Percentiles rank a stretch among this genome's conserved stretches.
Evolutionary conservation across 2,888 invertebrate genomes (phyloP).

Genomic region (Candidula unifasciata): DNA sequence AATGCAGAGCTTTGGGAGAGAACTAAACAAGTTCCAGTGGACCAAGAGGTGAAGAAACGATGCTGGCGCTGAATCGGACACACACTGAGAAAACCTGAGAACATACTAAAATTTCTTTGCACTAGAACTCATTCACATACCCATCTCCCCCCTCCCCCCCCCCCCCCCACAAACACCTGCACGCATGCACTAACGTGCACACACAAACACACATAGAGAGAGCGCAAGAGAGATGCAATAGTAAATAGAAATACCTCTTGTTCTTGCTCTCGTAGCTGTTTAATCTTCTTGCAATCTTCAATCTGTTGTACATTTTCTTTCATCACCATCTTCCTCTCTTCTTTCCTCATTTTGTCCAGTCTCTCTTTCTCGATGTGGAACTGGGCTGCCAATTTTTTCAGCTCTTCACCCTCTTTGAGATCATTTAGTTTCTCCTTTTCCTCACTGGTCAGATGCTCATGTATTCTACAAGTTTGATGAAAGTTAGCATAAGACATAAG

Average conservation of each 20-base stretch:
- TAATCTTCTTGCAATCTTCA: conserved; percentile 69
- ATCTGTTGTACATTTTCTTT: conserved; percentile 75
- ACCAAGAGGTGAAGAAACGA: too few relatives aligned
- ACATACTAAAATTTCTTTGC: too few relatives aligned
- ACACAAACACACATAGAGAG: too few relatives aligned
- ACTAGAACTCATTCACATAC: too few relatives aligned
- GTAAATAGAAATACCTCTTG: conserved; percentile 73
- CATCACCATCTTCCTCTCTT: conserved; percentile 70
- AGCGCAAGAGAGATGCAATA: too few relatives aligned
- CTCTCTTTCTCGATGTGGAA: conserved; percentile 73
- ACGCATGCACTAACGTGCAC: too few relatives aligned
- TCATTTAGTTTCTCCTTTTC: conserved; percentile 64
- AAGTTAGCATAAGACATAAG: neutral
- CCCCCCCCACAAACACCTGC: too few relatives aligned
- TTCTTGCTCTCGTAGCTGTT: conserved; percentile 69
- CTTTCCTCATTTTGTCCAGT: conserved; percentile 69
- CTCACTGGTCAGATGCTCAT: conserved; percentile 64
- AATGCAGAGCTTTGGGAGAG: too few relatives aligned
- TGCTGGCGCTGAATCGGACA: too few relatives aligned
- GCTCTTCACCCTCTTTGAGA: conserved; percentile 72
- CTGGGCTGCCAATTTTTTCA: conserved; percentile 72
- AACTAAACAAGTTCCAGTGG: too few relatives aligned
- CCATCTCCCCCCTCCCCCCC: too few relatives aligned
- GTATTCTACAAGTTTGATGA: conserved; percentile 61
- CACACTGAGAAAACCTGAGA: too few relatives aligned